Conservation (phyloP, 2,113 vertebrate genomes). For the Dasyurus viverrinus region DNA sequence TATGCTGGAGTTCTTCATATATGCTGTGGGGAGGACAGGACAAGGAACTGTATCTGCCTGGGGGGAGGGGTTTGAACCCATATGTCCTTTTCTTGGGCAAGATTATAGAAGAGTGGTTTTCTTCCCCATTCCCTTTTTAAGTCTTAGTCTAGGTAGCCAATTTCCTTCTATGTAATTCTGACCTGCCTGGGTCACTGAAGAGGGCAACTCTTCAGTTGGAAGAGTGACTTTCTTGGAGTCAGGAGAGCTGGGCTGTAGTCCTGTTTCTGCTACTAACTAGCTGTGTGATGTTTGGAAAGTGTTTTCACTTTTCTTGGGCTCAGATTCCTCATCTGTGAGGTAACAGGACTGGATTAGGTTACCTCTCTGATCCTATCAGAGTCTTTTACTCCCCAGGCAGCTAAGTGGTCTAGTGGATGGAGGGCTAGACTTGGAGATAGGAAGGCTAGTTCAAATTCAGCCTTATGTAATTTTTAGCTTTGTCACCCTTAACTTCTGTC, state of each 20-base stretch:
- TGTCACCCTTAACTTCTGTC: not conserved
- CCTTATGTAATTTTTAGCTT: not conserved
- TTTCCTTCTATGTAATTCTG: not conserved
- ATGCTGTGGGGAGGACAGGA: not conserved
- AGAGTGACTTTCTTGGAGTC: not conserved
- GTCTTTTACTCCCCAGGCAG: not conserved
- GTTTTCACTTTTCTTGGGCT: not conserved
- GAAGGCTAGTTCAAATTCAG: not conserved
- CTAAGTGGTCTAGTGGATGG: not conserved
- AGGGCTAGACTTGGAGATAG: not conserved
- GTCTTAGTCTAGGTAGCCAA: not conserved
- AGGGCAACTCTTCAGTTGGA: no score
- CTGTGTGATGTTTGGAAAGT: not conserved
- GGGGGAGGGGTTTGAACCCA: not conserved
- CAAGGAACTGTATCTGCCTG: not conserved
- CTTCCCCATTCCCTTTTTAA: not conserved
- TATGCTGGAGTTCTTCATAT: constrained; percentile 55
- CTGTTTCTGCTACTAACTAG: not conserved
- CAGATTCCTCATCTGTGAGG: not conserved
- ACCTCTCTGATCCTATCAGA: not conserved
- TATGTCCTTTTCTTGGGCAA: not conserved
- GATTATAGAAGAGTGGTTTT: not conserved
- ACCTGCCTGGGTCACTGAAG: not conserved
- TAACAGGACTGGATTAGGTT: not conserved
- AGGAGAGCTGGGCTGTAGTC: not conserved